Evolutionary conservation across 2,888 invertebrate species (phyloP), one percentile per base, ranked within the genome.

Genomic region (Erynnis tages): DNA sequence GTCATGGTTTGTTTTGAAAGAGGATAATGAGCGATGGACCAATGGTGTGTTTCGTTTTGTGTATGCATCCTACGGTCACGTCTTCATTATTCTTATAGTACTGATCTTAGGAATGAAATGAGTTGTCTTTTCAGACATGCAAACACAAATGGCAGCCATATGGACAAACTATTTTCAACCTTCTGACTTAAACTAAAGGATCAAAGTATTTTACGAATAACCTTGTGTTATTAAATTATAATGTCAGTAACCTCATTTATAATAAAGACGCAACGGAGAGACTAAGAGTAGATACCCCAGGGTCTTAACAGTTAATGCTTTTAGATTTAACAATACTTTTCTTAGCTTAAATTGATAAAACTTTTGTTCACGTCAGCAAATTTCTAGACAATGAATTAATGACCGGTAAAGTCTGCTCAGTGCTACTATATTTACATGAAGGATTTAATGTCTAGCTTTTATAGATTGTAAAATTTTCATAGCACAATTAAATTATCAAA

Each of bases 21-120:
- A 14, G 29, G 17, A 48, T 54, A 54, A 54, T 54, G 56, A 56
- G 53, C 55, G 54, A 54, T 55, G 58, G 54, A 60, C 47, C 58
- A 56, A 60, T 56, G 48, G 54, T 46, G 34, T 56, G 29, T 53
- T n/a, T 32, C 50, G 49, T 56, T 47, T 63, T 56, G 54, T 53
- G 58, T 49, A 54, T 54, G 60, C 57, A 68, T 68, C 57, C 59
- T 57, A 61, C 57, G 55, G 65, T 74, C 73, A 76, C 70, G 71
- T 71, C 70, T 65, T 48, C 47, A 63, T 59, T 37, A 61, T 62
- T 37, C 17, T 11, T 59, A 66, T 60, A 69, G 66, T 68, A 72
- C 66, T 66, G 58, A 61, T 59, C 61, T 63, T 63, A n/a, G n/a
- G n/a, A n/a, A 34, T 34, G 13, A 14, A 5, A 13, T 32, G n/a